Evolutionary conservation across 2,797 vertebrate species (phyloP).

Genomic region (Atherinosoma microstoma): DNA sequence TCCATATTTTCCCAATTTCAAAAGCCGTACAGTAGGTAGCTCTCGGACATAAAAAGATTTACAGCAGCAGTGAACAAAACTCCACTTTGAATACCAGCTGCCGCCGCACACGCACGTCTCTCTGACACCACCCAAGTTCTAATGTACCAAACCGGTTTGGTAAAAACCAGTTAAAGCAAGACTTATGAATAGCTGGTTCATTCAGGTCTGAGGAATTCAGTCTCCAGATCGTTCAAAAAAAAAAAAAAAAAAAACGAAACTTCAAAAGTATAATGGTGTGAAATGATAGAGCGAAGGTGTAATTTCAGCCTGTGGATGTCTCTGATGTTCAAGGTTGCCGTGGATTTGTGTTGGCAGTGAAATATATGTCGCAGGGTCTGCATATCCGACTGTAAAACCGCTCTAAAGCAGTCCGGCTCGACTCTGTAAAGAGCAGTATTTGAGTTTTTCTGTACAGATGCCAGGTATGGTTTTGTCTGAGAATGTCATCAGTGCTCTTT

Average conservation of each 20-base stretch:
- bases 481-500: slow-evolving; percentile 70
- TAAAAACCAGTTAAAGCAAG: not conserved
- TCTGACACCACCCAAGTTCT: not conserved
- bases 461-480: slow-evolving; percentile 71
- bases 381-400: slow-evolving; percentile 28
- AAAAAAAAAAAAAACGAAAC: slow-evolving; percentile 6
- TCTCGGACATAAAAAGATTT: not conserved
- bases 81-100: not conserved
- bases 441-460: slow-evolving; percentile 58
- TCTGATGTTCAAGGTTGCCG: slow-evolving; percentile 18
- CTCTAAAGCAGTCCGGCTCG: slow-evolving; percentile 22
- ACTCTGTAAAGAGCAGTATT: slow-evolving; percentile 40
- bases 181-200: not conserved
- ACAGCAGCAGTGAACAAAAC: not conserved
- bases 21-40: too few species aligned
- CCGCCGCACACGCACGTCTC: not conserved
- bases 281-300: not conserved
- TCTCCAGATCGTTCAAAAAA: not conserved
- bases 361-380: slow-evolving; percentile 28
- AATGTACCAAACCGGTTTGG: not conserved
- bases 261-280: not conserved
- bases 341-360: slow-evolving; percentile 18
- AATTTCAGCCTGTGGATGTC: not conserved
- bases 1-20: too few species aligned
- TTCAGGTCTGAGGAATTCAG: not conserved